phyloP scores from a whole-genome alignment of 2,113 vertebrate genomes.

The Archilochus colubris region DNA sequence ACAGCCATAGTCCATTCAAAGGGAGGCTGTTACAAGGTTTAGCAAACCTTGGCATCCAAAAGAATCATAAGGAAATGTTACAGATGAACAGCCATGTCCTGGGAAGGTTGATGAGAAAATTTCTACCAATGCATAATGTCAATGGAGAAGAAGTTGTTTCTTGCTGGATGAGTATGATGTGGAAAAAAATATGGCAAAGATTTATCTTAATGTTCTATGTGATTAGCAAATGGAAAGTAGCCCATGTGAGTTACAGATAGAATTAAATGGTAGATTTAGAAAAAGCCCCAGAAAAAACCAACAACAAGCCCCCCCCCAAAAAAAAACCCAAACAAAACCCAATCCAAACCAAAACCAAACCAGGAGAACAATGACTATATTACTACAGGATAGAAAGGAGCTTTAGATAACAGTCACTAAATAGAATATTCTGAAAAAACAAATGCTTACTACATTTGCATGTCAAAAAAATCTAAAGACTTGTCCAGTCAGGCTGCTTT shows the following conservation, averaged over 20 bases:
- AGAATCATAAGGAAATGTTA: background rate
- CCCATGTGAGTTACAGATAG: background rate
- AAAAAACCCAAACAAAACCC: background rate
- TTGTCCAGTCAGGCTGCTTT: background rate
- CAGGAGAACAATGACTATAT: background rate
- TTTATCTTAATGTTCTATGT: background rate
- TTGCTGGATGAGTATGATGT: background rate
- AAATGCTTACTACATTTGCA: background rate
- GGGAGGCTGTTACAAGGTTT: background rate
- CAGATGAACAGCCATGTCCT: background rate
- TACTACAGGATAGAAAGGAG: background rate
- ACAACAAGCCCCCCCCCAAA: background rate
- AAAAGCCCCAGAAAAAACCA: background rate
- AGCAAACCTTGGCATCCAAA: background rate
- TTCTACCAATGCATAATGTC: background rate
- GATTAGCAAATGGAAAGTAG: background rate
- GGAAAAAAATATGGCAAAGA: background rate
- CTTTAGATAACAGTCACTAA: background rate
- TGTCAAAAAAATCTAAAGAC: background rate
- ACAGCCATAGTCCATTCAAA: background rate
- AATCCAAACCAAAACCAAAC: background rate
- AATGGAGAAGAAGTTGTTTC: background rate
- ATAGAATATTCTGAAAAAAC: background rate
- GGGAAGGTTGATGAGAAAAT: background rate
- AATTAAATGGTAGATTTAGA: background rate